Conservation (phyloP, 2,888 invertebrate genomes). For the Anoplius nigerrimus region DNA sequence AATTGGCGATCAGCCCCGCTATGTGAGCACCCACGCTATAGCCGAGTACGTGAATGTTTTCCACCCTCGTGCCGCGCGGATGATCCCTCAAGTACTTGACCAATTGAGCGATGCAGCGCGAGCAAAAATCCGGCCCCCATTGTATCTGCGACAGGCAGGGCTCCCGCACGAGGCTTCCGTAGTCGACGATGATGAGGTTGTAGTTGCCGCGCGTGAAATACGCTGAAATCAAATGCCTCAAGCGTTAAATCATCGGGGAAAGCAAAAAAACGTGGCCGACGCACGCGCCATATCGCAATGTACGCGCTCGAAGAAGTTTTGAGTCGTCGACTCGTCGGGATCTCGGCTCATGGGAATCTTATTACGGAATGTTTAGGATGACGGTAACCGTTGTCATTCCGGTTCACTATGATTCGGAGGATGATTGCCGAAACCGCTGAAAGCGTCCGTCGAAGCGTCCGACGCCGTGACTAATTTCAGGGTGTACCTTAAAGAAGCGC, state of each 20-base stretch:
- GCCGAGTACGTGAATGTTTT: conserved; percentile 87
- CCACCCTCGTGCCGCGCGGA: conserved; percentile 85
- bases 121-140: conserved; percentile 76
- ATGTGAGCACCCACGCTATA: conserved; percentile 93
- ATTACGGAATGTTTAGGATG: too few species aligned
- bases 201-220: conserved; percentile 88
- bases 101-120: conserved; percentile 87
- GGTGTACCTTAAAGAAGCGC: neutral
- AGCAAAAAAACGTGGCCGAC: too few species aligned
- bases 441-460: neutral
- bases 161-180: conserved; percentile 86
- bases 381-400: too few species aligned
- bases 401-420: neutral
- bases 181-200: conserved; percentile 92
- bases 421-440: neutral
- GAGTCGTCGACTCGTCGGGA: too few species aligned
- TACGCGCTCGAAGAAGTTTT: too few species aligned
- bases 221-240: conserved; percentile 74
- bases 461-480: neutral
- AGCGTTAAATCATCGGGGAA: too few species aligned
- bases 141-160: conserved; percentile 86
- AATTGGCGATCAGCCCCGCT: conserved; percentile 88
- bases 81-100: conserved; percentile 87
- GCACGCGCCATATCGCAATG: too few species aligned
- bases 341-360: too few species aligned